A percentile compares a stretch with the other conserved stretches of the same genome.
Conservation (phyloP, 2,113 vertebrate genomes). For the Aegithalos caudatus region DNA sequence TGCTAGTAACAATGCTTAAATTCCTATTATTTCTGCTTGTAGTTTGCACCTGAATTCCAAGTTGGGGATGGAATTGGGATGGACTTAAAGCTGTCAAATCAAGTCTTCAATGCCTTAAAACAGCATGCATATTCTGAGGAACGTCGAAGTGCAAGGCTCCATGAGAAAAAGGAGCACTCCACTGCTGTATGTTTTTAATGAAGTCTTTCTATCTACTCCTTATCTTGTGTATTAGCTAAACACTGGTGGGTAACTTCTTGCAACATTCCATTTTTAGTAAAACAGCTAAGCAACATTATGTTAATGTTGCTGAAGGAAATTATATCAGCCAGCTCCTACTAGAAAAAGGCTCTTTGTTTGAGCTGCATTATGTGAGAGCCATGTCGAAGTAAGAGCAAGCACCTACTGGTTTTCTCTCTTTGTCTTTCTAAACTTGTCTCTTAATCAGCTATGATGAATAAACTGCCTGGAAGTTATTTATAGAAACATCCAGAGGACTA, state of each 20-base stretch:
- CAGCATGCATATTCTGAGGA: constrained; percentile 92
- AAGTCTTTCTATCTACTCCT: neutral
- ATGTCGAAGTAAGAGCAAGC: neutral
- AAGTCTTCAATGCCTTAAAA: constrained; percentile 96
- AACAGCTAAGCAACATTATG: neutral
- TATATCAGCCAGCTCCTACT: neutral
- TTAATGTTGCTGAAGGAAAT: neutral
- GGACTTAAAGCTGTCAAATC: constrained; percentile 96
- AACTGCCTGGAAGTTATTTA: neutral
- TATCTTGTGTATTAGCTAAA: neutral
- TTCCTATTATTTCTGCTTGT: neutral
- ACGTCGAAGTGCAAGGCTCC: constrained; percentile 87
- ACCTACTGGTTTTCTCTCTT: neutral
- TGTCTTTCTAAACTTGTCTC: neutral
- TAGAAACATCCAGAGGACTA: neutral
- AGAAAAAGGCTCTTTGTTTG: neutral
- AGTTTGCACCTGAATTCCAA: constrained; percentile 95
- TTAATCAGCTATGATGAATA: neutral
- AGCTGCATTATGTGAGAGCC: neutral
- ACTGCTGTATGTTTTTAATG: constrained; percentile 81
- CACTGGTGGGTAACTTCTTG: neutral
- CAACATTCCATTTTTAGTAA: neutral
- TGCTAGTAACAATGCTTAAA: neutral
- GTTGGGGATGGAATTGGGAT: constrained; percentile 95
- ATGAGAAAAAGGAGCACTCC: constrained; percentile 98